Percentiles rank a stretch among this genome's conserved stretches.
Conservation (phyloP, 2,113 vertebrate species). For the Bubalus kerabau region DNA sequence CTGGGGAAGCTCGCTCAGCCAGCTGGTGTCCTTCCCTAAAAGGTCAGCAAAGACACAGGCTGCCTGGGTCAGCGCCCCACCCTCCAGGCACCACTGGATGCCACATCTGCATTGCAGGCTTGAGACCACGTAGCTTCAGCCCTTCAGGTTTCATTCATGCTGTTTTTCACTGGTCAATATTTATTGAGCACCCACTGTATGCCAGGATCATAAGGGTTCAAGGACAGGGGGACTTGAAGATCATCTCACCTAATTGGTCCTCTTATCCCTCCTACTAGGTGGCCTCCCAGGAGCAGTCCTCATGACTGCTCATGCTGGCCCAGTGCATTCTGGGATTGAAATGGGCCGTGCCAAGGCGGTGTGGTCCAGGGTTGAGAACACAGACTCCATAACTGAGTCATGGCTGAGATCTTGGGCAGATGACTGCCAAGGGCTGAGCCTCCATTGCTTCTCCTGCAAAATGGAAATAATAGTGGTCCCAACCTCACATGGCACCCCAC, state of each 20-base stretch:
- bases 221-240: background rate
- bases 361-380: too few species aligned
- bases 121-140: background rate
- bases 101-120: background rate
- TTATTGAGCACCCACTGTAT: background rate
- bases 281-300: background rate
- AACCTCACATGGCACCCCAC: background rate
- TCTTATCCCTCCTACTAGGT: background rate
- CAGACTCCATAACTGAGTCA: background rate
- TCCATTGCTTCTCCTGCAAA: background rate
- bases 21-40: background rate
- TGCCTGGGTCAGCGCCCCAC: background rate
- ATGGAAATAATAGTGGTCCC: background rate
- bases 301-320: background rate
- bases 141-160: background rate
- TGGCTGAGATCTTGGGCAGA: background rate
- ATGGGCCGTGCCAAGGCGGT: background rate
- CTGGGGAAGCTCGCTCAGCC: background rate
- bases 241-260: background rate
- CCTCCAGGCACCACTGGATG: rapidly evolving
- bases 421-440: background rate
- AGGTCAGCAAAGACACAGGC: background rate
- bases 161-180: background rate
- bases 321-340: background rate
- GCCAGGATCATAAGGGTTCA: background rate